Evolutionary conservation across 1,140 invertebrate genomes (phyloP), one percentile per base, ranked within the genome.

Genomic region (Hypothenemus hampei): DNA sequence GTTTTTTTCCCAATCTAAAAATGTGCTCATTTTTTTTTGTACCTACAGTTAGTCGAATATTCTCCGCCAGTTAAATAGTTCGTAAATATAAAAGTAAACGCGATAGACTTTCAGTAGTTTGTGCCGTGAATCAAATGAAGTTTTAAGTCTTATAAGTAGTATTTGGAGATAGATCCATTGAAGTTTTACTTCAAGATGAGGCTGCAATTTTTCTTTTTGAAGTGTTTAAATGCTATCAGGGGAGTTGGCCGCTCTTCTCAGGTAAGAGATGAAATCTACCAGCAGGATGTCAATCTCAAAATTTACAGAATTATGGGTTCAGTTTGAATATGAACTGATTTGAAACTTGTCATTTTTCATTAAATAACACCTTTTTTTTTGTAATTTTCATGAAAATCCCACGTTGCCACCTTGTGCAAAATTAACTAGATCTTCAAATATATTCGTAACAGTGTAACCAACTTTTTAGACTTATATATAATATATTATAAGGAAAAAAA

Each of bases 231-330:
- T 65, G 65, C 61, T 65, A 60, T 47, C 37, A 57, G 58, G 51
- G 62, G 58, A 62, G 51, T 49, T 51, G 48, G 44, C 57, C 16
- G 24, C 61, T 54, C 45, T 54, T 55, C 56, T 51, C 58, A 67
- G 65, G 65, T 67, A 67, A 67, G 65, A n/a, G n/a, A 67, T 60
- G 48, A 59, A 62, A 62, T 40, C 46, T 60, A 64, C 63, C 64
- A 45, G 60, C 45, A 59, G 59, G 64, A n/a, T n/a, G n/a, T n/a
- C n/a, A n/a, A n/a, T n/a, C n/a, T n/a, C n/a, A n/a, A n/a, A n/a
- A n/a, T n/a, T n/a, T n/a, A n/a, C n/a, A n/a, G n/a, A n/a, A n/a
- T n/a, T n/a, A n/a, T n/a, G n/a, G n/a, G n/a, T n/a, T n/a, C n/a
- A n/a, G n/a, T n/a, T n/a, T n/a, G n/a, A n/a, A n/a, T n/a, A n/a